These are phyloP conservation scores for Saturnia pavonia DNA, from an alignment of 2,888 invertebrate genomes.

Conservation along the genomic window DNA sequence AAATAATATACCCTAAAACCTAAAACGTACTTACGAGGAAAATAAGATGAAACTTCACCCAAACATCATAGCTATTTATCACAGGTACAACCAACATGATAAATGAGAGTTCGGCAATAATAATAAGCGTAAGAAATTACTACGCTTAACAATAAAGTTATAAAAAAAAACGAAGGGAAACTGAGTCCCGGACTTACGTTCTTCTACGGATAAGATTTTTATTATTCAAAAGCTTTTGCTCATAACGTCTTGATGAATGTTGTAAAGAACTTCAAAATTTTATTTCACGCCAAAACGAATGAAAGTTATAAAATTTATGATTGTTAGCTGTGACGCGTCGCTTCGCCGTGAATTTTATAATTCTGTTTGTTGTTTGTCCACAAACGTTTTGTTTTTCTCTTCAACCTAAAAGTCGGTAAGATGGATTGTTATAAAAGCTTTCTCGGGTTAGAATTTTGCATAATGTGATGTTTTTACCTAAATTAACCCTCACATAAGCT, in stretches of 20 bases:
- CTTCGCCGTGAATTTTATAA: conserved; percentile 21
- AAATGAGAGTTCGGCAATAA: conserved; percentile 45
- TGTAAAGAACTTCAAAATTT: conserved; percentile 71
- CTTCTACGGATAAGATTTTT: conserved; percentile 52
- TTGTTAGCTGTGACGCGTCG: conserved; percentile 20
- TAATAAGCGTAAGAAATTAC: conserved; percentile 55
- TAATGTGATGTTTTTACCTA: not conserved
- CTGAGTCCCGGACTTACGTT: conserved; percentile 37
- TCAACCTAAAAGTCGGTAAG: not conserved
- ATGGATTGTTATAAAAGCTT: conserved; percentile 13
- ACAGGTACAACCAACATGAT: conserved; percentile 38
- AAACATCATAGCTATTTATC: conserved; percentile 42
- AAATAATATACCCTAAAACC: not conserved
- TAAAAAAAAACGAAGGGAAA: conserved; percentile 34
- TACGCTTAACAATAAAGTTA: conserved; percentile 46
- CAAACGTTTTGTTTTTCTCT: conserved; percentile 5
- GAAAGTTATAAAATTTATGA: conserved; percentile 49
- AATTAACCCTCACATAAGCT: too few relatives aligned
- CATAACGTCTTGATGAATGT: conserved; percentile 76
- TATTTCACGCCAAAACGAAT: conserved; percentile 62
- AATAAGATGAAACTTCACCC: conserved; percentile 10
- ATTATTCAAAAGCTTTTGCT: conserved; percentile 74
- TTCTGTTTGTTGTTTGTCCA: conserved; percentile 18
- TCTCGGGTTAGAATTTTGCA: conserved; percentile 2
- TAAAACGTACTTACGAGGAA: not conserved